Evolutionary conservation across 2,797 vertebrate genomes (phyloP), one percentile per base, ranked within the genome.

Genomic region (Natrix natrix): DNA sequence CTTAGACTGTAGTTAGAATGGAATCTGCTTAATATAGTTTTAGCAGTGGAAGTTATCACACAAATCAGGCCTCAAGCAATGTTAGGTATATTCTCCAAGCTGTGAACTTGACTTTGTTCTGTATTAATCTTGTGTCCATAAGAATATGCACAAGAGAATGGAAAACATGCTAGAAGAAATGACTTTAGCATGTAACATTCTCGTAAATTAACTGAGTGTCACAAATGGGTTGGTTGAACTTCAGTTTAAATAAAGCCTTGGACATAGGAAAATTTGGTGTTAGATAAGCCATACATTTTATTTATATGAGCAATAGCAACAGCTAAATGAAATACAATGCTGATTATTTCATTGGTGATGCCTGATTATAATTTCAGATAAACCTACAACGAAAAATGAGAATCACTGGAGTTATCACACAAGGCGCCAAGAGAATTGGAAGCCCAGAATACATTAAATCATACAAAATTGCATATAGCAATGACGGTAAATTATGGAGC

Each of bases 401-500:
- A 98, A 98, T 99, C 95, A 99, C 99, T 1, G 99, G 99, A 94
- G 98, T 99, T 94, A 99, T 99, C 98, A 99, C 99, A 94, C 99
- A 99, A 97, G 99, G 99, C 96, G 99, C 99, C 96, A 99, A 99
- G 97, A 98, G 99, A 94, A 99, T 99, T 95, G 99, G 99, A 96
- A 99, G 99, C 94, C 98, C 99, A 20, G 99, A 99, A 97, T 99
- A 99, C 6, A 98, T 99, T 93, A 99, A 99, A 98, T 99, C 99
- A 59, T 99, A 99, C 97, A 99, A 99, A 98, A 98, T 99, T 96
- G 99, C 99, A 90, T 99, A 98, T 95, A 99, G 99, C 92, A 98
- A 99, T 93, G 99, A 99, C 69, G 99, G 99, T 87, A 99, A 99
- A 97, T 98, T 97, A 0, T 99, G 99, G 99, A 97, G 97, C 96